A percentile compares a stretch with the other conserved stretches of the same genome.
Evolutionary conservation across 2,113 vertebrate species (phyloP).

Genomic region (Ceyx melanurus): DNA sequence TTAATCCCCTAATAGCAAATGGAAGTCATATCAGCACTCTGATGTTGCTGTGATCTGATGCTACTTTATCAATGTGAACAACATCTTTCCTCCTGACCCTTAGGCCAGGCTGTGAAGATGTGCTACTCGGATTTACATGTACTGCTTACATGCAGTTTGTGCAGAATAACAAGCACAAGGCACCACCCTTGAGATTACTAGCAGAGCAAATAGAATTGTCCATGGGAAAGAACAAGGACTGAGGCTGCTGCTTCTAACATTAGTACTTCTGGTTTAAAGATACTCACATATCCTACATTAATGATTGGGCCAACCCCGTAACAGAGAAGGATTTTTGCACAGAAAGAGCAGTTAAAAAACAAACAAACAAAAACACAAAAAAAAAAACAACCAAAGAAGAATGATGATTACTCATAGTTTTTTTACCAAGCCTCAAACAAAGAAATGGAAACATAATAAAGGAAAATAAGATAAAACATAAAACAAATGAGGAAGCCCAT

Average conservation of each 20-base stretch:
- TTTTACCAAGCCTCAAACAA: not conserved
- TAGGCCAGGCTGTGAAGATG: not conserved
- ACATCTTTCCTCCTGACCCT: not conserved
- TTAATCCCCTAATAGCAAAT: not conserved
- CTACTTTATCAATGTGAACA: not conserved
- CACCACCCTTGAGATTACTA: not conserved
- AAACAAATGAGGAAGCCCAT: not conserved
- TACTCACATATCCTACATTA: not conserved
- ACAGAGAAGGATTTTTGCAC: not conserved
- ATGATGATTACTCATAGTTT: not conserved
- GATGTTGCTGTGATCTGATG: not conserved
- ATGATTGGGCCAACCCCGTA: not conserved
- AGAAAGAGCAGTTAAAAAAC: not conserved
- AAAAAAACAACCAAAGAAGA: not conserved
- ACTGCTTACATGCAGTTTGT: fast-evolving
- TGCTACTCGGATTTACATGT: not conserved
- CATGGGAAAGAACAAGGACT: not conserved
- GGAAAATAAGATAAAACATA: not conserved
- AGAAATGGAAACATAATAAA: not conserved
- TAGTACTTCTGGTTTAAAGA: not conserved
- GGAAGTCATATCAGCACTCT: not conserved
- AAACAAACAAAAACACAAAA: not conserved
- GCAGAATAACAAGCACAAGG: not conserved
- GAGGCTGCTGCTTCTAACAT: not conserved
- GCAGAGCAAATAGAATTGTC: not conserved